Percentiles rank a stretch among this genome's conserved stretches.
Conservation (phyloP, 1,140 invertebrate genomes). For the Orius insidiosus region DNA sequence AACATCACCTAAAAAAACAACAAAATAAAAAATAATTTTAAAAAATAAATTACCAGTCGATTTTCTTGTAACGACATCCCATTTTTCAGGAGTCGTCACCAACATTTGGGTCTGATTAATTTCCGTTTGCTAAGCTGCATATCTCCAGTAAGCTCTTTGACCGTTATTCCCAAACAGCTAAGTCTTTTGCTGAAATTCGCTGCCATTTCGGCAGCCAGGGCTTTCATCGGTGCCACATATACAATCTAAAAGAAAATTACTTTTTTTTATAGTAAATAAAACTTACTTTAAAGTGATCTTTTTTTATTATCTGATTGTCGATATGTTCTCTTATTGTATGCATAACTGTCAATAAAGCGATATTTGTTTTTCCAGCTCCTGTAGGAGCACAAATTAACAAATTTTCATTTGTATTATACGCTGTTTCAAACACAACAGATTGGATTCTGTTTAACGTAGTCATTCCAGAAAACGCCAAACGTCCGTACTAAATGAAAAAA, state of each 20-base stretch:
- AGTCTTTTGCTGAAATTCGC: slow-evolving; percentile 77
- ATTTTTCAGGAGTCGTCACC: slow-evolving; percentile 97
- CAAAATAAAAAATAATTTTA: not conserved
- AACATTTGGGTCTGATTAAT: slow-evolving; percentile 94
- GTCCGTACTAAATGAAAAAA: slow-evolving; percentile 40
- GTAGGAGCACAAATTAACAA: slow-evolving; percentile 90
- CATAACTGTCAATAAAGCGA: slow-evolving; percentile 83
- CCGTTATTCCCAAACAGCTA: slow-evolving; percentile 52
- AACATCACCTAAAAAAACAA: slow-evolving; percentile 52
- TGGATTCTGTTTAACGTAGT: slow-evolving; percentile 86
- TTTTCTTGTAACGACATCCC: slow-evolving; percentile 98
- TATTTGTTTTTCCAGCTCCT: slow-evolving; percentile 96
- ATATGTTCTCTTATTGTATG: slow-evolving; percentile 79
- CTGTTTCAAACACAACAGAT: slow-evolving; percentile 84
- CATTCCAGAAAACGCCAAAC: slow-evolving; percentile 72
- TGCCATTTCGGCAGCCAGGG: slow-evolving; percentile 95
- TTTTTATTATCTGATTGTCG: slow-evolving; percentile 58
- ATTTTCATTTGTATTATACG: slow-evolving; percentile 95
- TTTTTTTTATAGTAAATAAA: not conserved
- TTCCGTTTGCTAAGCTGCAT: slow-evolving; percentile 94
- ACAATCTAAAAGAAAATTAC: slow-evolving; percentile 53
- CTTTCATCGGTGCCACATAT: slow-evolving; percentile 99
- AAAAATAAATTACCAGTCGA: slow-evolving; percentile 33
- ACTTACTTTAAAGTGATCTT: slow-evolving; percentile 83
- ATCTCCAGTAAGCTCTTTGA: slow-evolving; percentile 91